Evolutionary conservation across 1,140 invertebrate genomes (phyloP).

Genomic region (Leguminivora glycinivorella): DNA sequence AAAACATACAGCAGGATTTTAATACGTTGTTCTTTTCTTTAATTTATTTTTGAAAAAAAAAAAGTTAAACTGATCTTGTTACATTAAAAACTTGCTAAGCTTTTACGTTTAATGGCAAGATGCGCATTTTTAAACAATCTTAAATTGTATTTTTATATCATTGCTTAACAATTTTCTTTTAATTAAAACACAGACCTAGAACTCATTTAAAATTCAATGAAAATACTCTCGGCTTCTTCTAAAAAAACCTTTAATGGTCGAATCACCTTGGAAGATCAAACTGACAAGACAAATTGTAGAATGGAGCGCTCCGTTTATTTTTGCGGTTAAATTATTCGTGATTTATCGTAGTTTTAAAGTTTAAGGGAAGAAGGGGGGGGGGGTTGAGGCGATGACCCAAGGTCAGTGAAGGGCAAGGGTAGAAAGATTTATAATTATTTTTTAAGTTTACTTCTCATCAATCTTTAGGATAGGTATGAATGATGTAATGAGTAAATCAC

Average conservation of each 20-base stretch:
- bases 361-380: not conserved
- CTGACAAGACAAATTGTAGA: constrained; percentile 16
- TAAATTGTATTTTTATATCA: no score
- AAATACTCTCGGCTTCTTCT: not conserved
- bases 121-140: no score
- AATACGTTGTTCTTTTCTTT: no score
- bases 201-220: not conserved
- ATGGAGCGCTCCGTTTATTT: not conserved
- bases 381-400: not conserved
- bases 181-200: not conserved
- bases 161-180: not conserved
- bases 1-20: no score
- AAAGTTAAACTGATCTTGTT: no score
- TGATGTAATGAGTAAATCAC: no score
- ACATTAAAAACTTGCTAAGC: no score
- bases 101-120: no score
- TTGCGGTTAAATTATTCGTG: constrained; percentile 5
- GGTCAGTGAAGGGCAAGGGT: not conserved
- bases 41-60: no score
- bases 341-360: constrained; percentile 4
- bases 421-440: no score
- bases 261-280: not conserved
- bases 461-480: no score
- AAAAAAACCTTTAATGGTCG: not conserved
- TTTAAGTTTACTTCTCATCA: no score